Percentiles rank a stretch among this genome's conserved stretches.
These are phyloP conservation scores for Camponotus pennsylvanicus DNA, from an alignment of 1,140 invertebrate genomes.

Conservation along the genomic window DNA sequence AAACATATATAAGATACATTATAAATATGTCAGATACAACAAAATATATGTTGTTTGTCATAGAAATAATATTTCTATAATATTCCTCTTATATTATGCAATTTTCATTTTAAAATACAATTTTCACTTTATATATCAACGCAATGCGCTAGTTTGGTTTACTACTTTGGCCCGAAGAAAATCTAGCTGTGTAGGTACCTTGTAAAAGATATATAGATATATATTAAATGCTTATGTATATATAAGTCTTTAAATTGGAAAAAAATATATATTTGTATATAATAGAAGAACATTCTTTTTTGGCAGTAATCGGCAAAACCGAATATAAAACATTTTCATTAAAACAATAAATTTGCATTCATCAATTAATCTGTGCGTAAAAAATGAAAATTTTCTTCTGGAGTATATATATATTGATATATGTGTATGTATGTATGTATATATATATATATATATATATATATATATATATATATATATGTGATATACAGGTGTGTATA, in stretches of 20 bases:
- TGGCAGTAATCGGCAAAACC: slow-evolving; percentile 60
- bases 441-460: too few species aligned
- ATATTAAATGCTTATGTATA: slow-evolving; percentile 66
- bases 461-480: too few species aligned
- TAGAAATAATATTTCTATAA: slow-evolving; percentile 49
- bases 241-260: slow-evolving; percentile 47
- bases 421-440: too few species aligned
- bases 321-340: not conserved
- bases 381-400: slow-evolving; percentile 22
- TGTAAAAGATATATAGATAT: slow-evolving; percentile 51
- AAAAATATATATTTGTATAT: slow-evolving; percentile 11
- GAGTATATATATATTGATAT: not conserved
- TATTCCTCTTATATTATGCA: slow-evolving; percentile 10
- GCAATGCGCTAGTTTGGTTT: slow-evolving; percentile 69
- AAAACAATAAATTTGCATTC: not conserved
- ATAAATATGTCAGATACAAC: slow-evolving; percentile 61
- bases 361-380: not conserved
- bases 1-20: slow-evolving; percentile 11
- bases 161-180: slow-evolving; percentile 71
- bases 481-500: slow-evolving; percentile 19
- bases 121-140: slow-evolving; percentile 36
- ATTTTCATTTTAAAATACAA: slow-evolving; percentile 40
- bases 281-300: slow-evolving; percentile 26
- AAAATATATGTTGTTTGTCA: slow-evolving; percentile 37
- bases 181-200: slow-evolving; percentile 64